phyloP scores from a whole-genome alignment of 2,113 vertebrate species.

The Eupsittula cactorum region DNA sequence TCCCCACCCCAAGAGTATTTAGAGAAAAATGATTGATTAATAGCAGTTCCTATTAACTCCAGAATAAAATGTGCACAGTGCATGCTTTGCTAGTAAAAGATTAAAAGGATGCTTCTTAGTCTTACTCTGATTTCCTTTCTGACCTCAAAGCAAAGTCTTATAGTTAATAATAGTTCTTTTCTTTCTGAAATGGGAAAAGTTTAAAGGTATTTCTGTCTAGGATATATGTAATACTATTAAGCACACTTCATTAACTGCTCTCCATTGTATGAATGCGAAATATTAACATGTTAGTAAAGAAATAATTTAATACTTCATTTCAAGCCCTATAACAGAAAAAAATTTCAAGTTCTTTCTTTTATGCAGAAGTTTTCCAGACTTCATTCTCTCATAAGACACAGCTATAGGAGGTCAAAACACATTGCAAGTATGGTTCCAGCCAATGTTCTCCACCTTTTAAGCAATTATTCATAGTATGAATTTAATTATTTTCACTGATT shows the following conservation, averaged over 20 bases:
- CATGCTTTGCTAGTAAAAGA: neutral
- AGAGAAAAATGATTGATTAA: neutral
- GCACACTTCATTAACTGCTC: neutral
- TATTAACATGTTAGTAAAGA: neutral
- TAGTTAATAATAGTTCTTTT: neutral
- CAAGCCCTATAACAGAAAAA: neutral
- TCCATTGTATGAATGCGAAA: neutral
- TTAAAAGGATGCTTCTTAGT: neutral
- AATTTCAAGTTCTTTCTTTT: neutral
- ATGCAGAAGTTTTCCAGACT: neutral
- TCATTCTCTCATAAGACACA: neutral
- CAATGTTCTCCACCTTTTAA: neutral
- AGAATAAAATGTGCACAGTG: neutral
- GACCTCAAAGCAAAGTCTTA: neutral
- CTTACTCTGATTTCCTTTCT: neutral
- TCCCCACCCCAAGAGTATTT: neutral
- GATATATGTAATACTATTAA: neutral
- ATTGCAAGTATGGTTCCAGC: neutral
- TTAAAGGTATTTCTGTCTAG: conserved; percentile 13
- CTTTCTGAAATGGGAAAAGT: neutral
- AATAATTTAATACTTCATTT: conserved; percentile 5
- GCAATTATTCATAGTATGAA: neutral
- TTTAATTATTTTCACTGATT: neutral
- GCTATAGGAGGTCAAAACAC: neutral
- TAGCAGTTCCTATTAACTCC: neutral